Base-by-base conservation (phyloP, 2,888 invertebrate species). In the Auanema freiburgensis region DNA sequence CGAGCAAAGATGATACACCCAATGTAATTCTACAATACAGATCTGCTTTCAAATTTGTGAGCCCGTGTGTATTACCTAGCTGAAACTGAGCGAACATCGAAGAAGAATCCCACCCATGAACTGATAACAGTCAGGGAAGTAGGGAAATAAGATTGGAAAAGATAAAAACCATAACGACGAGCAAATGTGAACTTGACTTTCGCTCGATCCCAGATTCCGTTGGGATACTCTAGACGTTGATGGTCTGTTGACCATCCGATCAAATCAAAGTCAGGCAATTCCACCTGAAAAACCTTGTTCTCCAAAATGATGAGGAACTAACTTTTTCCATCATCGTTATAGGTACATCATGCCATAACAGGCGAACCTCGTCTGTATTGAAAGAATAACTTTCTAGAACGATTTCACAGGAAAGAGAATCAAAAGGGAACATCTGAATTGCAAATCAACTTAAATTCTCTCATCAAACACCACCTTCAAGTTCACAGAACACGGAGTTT, bases 81-180 rank as follows among this genome's bases (percentile, higher is more conserved):
- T 6, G 83, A 83, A 6, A 83, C 82, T 46, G 76, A 76, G 33
- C 83, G 72, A 1, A 81, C 81, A 63, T 83, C 83, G 69, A 83
- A 80, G 63, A 80, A 83, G 69, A 83, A 83, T 53, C 82, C 83
- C n/a, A 83, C 83, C 83, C 83, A 83, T 12, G 80, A 80, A 12
- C 72, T 72, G 69, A 83, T 81, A 50, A 76, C 77, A n/a, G 77
- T 67, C 1, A 82, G 68, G 1, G 74, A 72, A 2, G 83, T 83
- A n/a, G 83, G 83, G 58, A 83, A 83, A 56, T 83, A 83, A 12
- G 80, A 80, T 64, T 81, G 81, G 67, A 84, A 81, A 12, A 83
- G 74, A 69, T 83, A 83, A 74, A 83, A 83, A 18, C 83, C 83
- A 71, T 83, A 84, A 33, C 83, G 75, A 24, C 83, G 73, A 5